Conservation (phyloP, 2,797 vertebrate species). For the Adrianichthys oophorus region DNA sequence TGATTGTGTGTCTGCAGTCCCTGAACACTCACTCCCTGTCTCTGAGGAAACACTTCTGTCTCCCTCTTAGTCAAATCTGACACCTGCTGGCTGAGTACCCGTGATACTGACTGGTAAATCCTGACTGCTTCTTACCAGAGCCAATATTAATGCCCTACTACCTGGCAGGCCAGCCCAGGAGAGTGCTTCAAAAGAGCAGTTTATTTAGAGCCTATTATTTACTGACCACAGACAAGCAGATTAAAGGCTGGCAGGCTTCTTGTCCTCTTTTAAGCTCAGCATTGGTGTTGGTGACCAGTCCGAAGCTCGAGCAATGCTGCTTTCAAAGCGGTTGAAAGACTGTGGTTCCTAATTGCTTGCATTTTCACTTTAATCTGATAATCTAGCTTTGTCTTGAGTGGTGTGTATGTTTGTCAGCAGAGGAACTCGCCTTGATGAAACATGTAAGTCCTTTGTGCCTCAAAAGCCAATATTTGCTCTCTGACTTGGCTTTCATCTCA, state of each 20-base stretch:
- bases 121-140: slow-evolving; percentile 66
- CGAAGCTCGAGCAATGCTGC: slow-evolving; percentile 17
- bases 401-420: slow-evolving; percentile 33
- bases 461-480: slow-evolving; percentile 49
- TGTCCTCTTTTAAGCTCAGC: slow-evolving; percentile 45
- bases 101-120: slow-evolving; percentile 76
- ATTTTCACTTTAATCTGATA: slow-evolving; percentile 25
- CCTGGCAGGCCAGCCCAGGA: slow-evolving; percentile 68
- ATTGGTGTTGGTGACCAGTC: slow-evolving; percentile 64
- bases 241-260: slow-evolving; percentile 63
- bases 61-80: slow-evolving; percentile 65
- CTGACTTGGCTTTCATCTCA: slow-evolving; percentile 59
- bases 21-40: slow-evolving; percentile 29
- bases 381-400: slow-evolving; percentile 15
- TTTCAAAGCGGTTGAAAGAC: slow-evolving; percentile 29
- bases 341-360: slow-evolving; percentile 15
- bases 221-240: slow-evolving; percentile 66
- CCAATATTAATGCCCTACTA: slow-evolving; percentile 70
- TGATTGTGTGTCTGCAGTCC: slow-evolving; percentile 28
- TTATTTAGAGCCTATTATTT: slow-evolving; percentile 70
- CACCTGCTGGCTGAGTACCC: slow-evolving; percentile 72
- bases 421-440: slow-evolving; percentile 32
- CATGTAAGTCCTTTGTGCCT: neutral
- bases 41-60: slow-evolving; percentile 47
- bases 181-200: slow-evolving; percentile 70